Evolutionary conservation across 2,888 invertebrate genomes (phyloP), one percentile per base, ranked within the genome.

Genomic region (Phyto melanocephala): DNA sequence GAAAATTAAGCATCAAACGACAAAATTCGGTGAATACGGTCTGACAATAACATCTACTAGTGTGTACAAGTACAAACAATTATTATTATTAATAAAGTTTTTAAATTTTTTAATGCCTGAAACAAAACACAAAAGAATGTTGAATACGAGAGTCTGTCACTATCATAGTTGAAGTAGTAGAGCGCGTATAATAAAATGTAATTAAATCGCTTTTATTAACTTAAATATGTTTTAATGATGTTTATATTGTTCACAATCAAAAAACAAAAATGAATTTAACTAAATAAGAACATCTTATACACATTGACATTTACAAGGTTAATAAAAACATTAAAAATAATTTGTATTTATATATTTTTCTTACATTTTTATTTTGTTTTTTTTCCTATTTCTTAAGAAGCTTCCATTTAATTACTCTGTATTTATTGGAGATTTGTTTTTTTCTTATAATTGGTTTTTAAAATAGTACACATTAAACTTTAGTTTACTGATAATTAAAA

Each of bases 251-350:
- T 80, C 11, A 60, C 0, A 50, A 78, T 1, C 35, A 15, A 13
- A 7, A 11, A 67, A 52, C 67, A 52, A 15, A 28, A 20, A 60
- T 8, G 7, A 77, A 70, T 3, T 15, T 50, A 67, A 67, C 33
- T 11, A 35, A 70, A 70, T 40, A 65, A 82, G 82, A 82, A 76
- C 71, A 58, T 71, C 58, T 82, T 71, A 71, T 71, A 67, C 45
- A 17, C 70, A 79, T 71, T 76, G 75, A 79, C 82, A 82, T 76
- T 79, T 37, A 35, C 79, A 82, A 82, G 79, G 82, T 79, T 52
- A 24, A 37, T 17, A 28, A 58, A 56, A 33, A 35, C 42, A 20
- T 37, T 62, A 20, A 56, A 40, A 35, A 52, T 63, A 24, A 47
- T 50, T 45, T 50, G 33, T 33, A 35, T n/a, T 17, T 28, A 28